phyloP scores from a whole-genome alignment of 1,140 invertebrate genomes.

The Periplaneta americana region DNA sequence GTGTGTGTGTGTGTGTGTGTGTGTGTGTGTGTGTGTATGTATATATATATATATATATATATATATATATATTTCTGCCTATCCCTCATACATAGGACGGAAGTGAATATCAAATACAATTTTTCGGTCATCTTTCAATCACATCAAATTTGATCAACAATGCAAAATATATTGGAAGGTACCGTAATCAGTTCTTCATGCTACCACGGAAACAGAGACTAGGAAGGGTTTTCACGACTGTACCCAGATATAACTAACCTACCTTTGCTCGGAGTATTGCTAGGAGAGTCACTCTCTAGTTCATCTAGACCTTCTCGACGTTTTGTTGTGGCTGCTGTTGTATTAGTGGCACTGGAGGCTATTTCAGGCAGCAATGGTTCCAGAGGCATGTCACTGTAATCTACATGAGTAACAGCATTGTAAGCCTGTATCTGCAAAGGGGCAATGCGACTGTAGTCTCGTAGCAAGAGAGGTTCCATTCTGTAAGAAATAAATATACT shows the following conservation, averaged over 20 bases:
- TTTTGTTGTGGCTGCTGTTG: neutral
- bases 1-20: no score
- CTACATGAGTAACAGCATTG: constrained; percentile 42
- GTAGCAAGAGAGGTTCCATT: constrained; percentile 66
- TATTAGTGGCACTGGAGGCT: neutral
- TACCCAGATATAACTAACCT: neutral
- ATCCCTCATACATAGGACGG: no score
- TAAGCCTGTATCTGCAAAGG: constrained; percentile 60
- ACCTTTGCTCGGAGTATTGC: constrained; percentile 25
- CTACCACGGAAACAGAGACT: no score
- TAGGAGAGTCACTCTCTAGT: constrained; percentile 16
- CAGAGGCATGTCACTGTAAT: constrained; percentile 39
- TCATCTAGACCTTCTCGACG: neutral
- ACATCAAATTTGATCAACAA: no score
- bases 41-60: no score
- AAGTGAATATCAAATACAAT: no score
- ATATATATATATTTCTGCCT: no score
- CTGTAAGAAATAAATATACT: constrained; percentile 34
- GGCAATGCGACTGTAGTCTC: constrained; percentile 58
- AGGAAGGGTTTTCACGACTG: neutral
- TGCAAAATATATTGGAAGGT: no score
- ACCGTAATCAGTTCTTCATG: no score
- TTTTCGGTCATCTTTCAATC: no score
- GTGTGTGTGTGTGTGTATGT: no score
- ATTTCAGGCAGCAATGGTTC: constrained; percentile 34